phyloP scores from a whole-genome alignment of 2,888 invertebrate species.

The Erpobdella octoculata region DNA sequence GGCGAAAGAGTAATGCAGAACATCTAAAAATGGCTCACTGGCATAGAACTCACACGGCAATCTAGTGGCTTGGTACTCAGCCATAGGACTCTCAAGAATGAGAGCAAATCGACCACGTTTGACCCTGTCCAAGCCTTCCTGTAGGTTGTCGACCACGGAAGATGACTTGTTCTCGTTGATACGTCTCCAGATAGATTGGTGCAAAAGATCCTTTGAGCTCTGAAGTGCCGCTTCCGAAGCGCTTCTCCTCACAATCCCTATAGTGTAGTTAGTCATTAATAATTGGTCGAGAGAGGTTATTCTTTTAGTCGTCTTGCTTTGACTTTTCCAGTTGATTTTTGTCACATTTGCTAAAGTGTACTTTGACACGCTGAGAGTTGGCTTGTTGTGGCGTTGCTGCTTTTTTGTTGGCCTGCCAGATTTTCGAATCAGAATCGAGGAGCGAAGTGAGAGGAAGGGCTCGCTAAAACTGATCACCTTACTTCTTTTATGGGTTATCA shows the following conservation, averaged over 20 bases:
- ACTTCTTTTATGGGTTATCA: conserved; percentile 27
- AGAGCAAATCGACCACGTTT: conserved; percentile 34
- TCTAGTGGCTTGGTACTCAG: conserved; percentile 34
- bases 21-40: conserved; percentile 37
- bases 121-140: conserved; percentile 36
- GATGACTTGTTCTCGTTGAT: not conserved
- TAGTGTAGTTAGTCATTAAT: not conserved
- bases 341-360: not conserved
- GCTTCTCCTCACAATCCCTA: not conserved
- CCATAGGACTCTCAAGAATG: conserved; percentile 36
- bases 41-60: conserved; percentile 38
- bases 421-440: conserved; percentile 32
- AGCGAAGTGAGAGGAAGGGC: conserved; percentile 35
- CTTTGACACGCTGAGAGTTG: not conserved
- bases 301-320: not conserved
- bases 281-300: not conserved
- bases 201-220: not conserved
- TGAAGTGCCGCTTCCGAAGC: not conserved
- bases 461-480: conserved; percentile 36
- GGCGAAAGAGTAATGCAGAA: conserved; percentile 35
- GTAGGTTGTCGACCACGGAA: conserved; percentile 27
- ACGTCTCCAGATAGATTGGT: not conserved
- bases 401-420: not conserved
- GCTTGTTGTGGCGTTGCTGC: not conserved
- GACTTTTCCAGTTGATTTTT: not conserved